Percentiles rank a stretch among this genome's conserved stretches.
These are phyloP conservation scores for Marronus borbonicus DNA, from an alignment of 2,888 invertebrate genomes.

Conservation along the genomic window DNA sequence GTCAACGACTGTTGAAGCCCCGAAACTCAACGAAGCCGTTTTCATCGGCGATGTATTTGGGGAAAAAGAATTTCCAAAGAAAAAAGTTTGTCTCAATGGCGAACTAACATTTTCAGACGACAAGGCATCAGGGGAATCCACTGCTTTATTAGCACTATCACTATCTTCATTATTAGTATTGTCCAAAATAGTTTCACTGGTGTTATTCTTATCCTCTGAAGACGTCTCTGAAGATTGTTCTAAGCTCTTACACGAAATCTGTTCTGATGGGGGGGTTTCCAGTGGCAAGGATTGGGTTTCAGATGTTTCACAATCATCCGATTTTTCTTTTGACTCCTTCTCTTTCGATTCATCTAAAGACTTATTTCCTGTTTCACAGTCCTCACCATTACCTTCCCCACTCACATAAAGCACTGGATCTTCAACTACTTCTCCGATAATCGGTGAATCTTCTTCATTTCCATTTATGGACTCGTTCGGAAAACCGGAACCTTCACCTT, in stretches of 20 bases:
- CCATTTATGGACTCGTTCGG: constrained; percentile 68
- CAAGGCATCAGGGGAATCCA: neutral
- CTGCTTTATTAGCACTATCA: constrained; percentile 2
- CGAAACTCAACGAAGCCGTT: constrained; percentile 48
- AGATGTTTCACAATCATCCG: constrained; percentile 20
- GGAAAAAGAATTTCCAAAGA: constrained; percentile 31
- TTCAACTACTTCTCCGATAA: constrained; percentile 80
- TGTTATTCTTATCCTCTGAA: neutral
- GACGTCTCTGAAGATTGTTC: constrained; percentile 62
- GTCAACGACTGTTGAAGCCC: constrained; percentile 37
- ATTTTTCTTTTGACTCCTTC: constrained; percentile 3
- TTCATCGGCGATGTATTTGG: constrained; percentile 28
- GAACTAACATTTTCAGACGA: constrained; percentile 19
- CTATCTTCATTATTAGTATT: constrained; percentile 11
- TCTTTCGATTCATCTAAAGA: constrained; percentile 50
- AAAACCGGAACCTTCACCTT: constrained; percentile 74
- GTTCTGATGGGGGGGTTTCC: constrained; percentile 14
- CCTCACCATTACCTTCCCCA: constrained; percentile 82
- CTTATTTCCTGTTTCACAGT: constrained; percentile 83
- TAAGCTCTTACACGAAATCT: constrained; percentile 70
- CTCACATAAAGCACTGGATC: constrained; percentile 81
- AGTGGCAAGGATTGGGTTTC: constrained; percentile 44
- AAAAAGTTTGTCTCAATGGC: constrained; percentile 20
- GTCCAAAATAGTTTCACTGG: constrained; percentile 41
- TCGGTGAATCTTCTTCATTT: constrained; percentile 55